Evolutionary conservation across 2,888 invertebrate genomes (phyloP).

Genomic region (Caenorhabditis sp.): DNA sequence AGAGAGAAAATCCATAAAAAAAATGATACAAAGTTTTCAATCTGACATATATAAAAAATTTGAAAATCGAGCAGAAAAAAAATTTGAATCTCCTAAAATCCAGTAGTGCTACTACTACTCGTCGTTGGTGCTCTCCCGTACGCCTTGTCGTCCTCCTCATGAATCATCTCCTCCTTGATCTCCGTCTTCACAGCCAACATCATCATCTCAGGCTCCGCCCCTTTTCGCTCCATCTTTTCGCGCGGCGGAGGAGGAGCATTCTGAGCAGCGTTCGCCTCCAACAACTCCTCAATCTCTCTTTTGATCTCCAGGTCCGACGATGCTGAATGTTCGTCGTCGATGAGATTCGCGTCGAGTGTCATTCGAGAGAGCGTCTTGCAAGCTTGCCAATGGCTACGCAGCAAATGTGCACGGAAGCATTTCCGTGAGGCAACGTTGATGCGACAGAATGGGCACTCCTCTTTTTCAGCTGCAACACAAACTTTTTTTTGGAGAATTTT

Average conservation of each 20-base stretch:
- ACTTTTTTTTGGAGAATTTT: neutral
- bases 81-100: neutral
- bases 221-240: neutral
- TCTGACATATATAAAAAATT: too few species aligned
- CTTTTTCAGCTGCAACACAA: slow-evolving; percentile 43
- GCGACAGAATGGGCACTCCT: slow-evolving; percentile 61
- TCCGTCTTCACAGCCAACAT: slow-evolving; percentile 48
- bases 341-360: too few species aligned
- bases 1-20: neutral
- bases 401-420: slow-evolving; percentile 45
- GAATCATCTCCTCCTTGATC: slow-evolving; percentile 6
- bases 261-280: neutral
- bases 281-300: slow-evolving; percentile 25
- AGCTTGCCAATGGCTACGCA: slow-evolving; percentile 44
- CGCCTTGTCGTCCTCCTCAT: neutral
- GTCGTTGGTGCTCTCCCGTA: neutral
- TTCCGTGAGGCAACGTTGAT: slow-evolving; percentile 23
- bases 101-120: too few species aligned
- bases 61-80: too few species aligned
- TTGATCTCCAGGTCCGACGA: slow-evolving; percentile 20
- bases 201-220: neutral
- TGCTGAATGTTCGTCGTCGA: neutral
- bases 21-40: too few species aligned
- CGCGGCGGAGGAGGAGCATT: too few species aligned
- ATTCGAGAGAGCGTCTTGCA: slow-evolving; percentile 22